Base-by-base conservation (phyloP, 2,797 vertebrate genomes). In the Melanotaenia pygmaea region DNA sequence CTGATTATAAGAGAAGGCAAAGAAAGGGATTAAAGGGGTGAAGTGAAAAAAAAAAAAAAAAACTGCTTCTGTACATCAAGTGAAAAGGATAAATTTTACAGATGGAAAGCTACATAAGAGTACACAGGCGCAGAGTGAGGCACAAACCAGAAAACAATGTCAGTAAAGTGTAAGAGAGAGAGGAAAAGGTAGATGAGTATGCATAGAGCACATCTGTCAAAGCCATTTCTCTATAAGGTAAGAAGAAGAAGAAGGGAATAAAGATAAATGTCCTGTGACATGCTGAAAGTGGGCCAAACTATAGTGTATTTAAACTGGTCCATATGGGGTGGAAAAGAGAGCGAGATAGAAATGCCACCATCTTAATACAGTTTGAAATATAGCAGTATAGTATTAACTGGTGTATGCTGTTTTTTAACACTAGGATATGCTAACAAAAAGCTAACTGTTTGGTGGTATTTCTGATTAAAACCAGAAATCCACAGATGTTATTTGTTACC, bases 181-280 rank as follows among this genome's bases (percentile, higher is more conserved):
- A 34, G 22, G 58, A 68, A 50, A 61, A 54, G 60, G 38, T 61
- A 65, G 51, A 38, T 20, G 71, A 75, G 74, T 61, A 69, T 56
- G 59, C 63, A 59, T 64, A 57, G 81, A 74, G 80, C 79, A 92
- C 92, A 93, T 92, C 89, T 93, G 91, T 88, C 80, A 90, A 91
- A 91, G 79, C 75, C 77, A 91, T 93, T 91, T 75, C 86, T 88
- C 85, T 81, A 71, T 79, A 88, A 79, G 80, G 88, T 87, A 86
- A 45, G 59, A 78, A 81, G 77, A 88, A 88, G 88, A 91, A 89
- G 88, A 86, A 75, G 82, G 88, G 82, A 90, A 90, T 90, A 92
- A 90, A 92, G 92, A 93, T 90, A 93, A 92, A 93, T 92, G 90
- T 92, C 77, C 90, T 92, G 87, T 90, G 91, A 92, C 88, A 88